These are phyloP conservation scores for Caenorhabditis wallacei DNA, from an alignment of 2,888 invertebrate species.

Conservation along the genomic window DNA sequence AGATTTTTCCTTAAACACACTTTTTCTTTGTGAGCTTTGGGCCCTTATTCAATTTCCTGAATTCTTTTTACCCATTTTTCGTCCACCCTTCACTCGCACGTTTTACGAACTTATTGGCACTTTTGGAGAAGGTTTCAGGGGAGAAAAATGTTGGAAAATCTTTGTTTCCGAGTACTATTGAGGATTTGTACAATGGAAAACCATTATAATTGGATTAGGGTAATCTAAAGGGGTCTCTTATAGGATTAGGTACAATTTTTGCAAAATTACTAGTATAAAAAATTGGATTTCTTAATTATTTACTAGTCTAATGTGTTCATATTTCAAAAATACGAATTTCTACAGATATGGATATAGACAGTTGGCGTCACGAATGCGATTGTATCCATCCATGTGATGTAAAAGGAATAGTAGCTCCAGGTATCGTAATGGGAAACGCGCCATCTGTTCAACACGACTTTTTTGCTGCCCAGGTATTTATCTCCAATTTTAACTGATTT, in stretches of 20 bases:
- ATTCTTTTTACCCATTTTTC: not conserved
- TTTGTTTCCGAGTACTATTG: too few relatives aligned
- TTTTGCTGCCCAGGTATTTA: conserved; percentile 74
- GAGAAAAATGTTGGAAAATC: not conserved
- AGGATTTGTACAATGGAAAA: too few relatives aligned
- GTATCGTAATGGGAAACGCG: conserved; percentile 33
- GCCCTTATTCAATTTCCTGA: conserved; percentile 29
- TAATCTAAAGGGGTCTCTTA: too few relatives aligned
- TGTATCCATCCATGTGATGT: conserved; percentile 82
- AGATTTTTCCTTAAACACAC: not conserved
- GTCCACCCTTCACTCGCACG: conserved; percentile 2
- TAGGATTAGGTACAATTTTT: too few relatives aligned
- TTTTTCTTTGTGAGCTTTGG: conserved; percentile 5
- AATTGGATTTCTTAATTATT: too few relatives aligned
- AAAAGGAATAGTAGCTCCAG: conserved; percentile 63
- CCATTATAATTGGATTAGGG: too few relatives aligned
- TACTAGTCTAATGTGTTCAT: too few relatives aligned
- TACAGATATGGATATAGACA: conserved; percentile 79
- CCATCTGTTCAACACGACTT: conserved; percentile 76
- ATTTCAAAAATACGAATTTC: too few relatives aligned
- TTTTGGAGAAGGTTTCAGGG: too few relatives aligned
- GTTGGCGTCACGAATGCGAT: conserved; percentile 70
- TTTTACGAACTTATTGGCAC: conserved; percentile 4
- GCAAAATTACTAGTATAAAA: too few relatives aligned
- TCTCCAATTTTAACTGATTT: not conserved